phyloP scores from a whole-genome alignment of 1,140 invertebrate species.

The Leptoteleia sp. region DNA sequence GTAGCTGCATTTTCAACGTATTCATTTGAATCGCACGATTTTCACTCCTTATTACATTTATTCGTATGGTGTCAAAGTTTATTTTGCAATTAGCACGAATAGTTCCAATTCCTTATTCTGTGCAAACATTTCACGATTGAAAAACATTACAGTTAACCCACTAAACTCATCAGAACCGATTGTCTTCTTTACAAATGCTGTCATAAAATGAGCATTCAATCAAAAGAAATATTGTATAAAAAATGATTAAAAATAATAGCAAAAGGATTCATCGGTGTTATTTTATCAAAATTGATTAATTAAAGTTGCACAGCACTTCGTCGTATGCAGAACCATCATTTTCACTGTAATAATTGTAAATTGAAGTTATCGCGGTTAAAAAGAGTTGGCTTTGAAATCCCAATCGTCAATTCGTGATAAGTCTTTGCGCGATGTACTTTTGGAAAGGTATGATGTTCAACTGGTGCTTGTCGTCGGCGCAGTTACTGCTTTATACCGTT shows the following conservation, averaged over 20 bases:
- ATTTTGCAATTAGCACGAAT: slow-evolving; percentile 6
- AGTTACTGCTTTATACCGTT: slow-evolving; percentile 55
- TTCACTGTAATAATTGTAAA: slow-evolving; percentile 14
- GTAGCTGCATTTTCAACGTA: slow-evolving; percentile 28
- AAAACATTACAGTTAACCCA: background rate
- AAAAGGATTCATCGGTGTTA: background rate
- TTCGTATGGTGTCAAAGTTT: slow-evolving; percentile 3
- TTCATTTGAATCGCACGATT: slow-evolving; percentile 5
- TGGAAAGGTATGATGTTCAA: slow-evolving; percentile 63
- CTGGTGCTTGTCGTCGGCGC: slow-evolving; percentile 47
- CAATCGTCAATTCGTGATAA: slow-evolving; percentile 29
- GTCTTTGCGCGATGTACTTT: slow-evolving; percentile 54
- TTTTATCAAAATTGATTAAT: background rate
- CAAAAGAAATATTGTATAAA: background rate
- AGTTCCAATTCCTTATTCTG: slow-evolving; percentile 1
- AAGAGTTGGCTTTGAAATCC: slow-evolving; percentile 35
- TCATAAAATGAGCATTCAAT: background rate
- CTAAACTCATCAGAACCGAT: background rate
- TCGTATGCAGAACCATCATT: slow-evolving; percentile 8
- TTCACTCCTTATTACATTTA: slow-evolving; percentile 30
- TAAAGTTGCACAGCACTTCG: background rate
- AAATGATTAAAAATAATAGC: background rate
- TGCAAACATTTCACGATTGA: slow-evolving; percentile 7
- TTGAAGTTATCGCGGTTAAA: slow-evolving; percentile 25
- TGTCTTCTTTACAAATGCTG: too few species aligned